phyloP scores from a whole-genome alignment of 2,888 invertebrate genomes.

The Cheilosia pagana region DNA sequence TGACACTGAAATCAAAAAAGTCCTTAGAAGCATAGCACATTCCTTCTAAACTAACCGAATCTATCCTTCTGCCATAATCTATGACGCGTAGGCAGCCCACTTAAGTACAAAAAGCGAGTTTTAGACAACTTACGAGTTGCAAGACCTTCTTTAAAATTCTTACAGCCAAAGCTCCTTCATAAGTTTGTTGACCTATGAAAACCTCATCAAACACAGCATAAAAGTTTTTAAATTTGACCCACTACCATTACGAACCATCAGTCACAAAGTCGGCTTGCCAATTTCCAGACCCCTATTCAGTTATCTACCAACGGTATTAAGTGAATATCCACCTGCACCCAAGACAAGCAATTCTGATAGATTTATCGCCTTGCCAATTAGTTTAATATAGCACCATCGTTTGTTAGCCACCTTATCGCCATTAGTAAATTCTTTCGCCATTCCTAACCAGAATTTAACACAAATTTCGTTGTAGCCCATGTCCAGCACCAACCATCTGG shows the following conservation, averaged over 20 bases:
- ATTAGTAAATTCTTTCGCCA: slow-evolving; percentile 61
- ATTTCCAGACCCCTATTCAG: background rate
- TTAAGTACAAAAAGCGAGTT: too few relatives aligned
- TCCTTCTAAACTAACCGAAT: too few relatives aligned
- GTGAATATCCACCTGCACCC: slow-evolving; percentile 46
- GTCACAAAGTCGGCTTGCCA: background rate
- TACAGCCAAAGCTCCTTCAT: too few relatives aligned
- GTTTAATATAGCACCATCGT: slow-evolving; percentile 72
- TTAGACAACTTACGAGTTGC: too few relatives aligned
- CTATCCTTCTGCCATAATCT: too few relatives aligned
- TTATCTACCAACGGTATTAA: background rate
- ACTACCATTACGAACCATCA: background rate
- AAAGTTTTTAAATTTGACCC: too few relatives aligned
- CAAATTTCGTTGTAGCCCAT: slow-evolving; percentile 43
- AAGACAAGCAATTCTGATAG: slow-evolving; percentile 31
- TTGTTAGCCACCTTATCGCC: slow-evolving; percentile 69
- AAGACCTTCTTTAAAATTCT: too few relatives aligned
- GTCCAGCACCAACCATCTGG: slow-evolving; percentile 52
- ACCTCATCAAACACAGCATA: too few relatives aligned
- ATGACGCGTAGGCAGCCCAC: too few relatives aligned
- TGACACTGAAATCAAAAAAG: too few relatives aligned
- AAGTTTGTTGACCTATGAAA: too few relatives aligned
- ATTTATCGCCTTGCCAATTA: slow-evolving; percentile 74
- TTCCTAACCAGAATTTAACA: slow-evolving; percentile 47
- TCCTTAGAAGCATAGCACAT: too few relatives aligned